A percentile compares a stretch with the other conserved stretches of the same genome.
Conservation (phyloP, 2,888 invertebrate genomes). For the Balanococcus diminutus region DNA sequence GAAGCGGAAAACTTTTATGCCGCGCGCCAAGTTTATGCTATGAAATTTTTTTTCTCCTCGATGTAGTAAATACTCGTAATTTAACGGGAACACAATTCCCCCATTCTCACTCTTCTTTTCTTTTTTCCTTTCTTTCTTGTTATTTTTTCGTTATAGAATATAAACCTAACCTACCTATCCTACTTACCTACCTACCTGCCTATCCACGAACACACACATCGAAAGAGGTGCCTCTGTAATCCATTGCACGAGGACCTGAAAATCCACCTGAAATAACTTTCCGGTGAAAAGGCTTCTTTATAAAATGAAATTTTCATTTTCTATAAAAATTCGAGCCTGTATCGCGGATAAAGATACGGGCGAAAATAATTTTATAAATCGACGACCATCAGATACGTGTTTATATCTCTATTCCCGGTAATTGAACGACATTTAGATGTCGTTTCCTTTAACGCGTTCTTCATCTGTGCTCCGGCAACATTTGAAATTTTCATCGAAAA, state of each 20-base stretch:
- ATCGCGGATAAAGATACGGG: background rate
- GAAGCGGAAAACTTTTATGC: background rate
- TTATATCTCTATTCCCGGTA: background rate
- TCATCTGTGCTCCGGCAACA: background rate
- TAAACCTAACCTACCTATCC: too few relatives aligned
- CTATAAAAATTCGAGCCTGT: background rate
- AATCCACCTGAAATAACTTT: background rate
- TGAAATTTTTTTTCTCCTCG: conserved; percentile 1
- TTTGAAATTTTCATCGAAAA: conserved; percentile 45
- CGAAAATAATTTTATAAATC: conserved; percentile 17
- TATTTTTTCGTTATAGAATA: too few relatives aligned
- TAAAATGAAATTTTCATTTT: background rate
- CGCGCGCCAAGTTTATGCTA: conserved; percentile 1
- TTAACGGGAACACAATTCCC: too few relatives aligned
- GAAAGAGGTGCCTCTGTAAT: background rate
- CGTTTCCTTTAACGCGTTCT: background rate
- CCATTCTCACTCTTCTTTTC: background rate
- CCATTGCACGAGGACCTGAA: background rate
- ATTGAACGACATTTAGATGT: background rate
- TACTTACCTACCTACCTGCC: background rate
- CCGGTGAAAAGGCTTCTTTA: background rate
- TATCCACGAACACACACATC: too few relatives aligned
- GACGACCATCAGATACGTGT: background rate
- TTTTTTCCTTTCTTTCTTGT: background rate
- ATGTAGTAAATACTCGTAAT: background rate